A percentile compares a stretch with the other conserved stretches of the same genome.
phyloP scores from a whole-genome alignment of 1,140 invertebrate genomes.

The Drosophila obscura region DNA sequence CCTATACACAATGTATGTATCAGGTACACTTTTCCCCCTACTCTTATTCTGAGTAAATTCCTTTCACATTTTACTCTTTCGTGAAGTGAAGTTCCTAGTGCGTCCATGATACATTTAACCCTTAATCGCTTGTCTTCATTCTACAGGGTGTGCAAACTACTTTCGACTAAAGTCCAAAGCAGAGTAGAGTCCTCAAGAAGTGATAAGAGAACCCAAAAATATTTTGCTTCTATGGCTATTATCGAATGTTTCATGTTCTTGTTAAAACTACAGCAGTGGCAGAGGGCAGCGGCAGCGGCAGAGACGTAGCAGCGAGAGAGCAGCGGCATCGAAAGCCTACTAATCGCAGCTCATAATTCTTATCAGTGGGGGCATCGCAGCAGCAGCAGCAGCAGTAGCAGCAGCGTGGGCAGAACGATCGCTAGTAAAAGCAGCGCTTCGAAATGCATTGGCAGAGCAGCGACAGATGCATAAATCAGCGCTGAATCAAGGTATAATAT shows the following conservation, averaged over 20 bases:
- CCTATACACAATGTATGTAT: too few relatives aligned
- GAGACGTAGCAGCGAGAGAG: neutral
- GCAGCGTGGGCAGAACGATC: neutral
- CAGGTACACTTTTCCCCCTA: too few relatives aligned
- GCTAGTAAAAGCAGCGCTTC: too few relatives aligned
- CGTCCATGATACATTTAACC: neutral
- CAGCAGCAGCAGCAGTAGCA: conserved; percentile 6
- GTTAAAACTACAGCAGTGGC: neutral
- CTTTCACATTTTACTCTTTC: too few relatives aligned
- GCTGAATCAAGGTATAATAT: too few relatives aligned
- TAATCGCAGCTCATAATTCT: conserved; percentile 52
- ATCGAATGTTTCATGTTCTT: conserved; percentile 54
- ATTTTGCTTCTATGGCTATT: conserved; percentile 30
- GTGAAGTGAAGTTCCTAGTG: neutral
- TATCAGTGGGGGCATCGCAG: conserved; percentile 30
- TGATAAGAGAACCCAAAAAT: conserved; percentile 51
- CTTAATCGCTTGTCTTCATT: neutral
- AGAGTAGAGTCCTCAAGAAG: conserved; percentile 3
- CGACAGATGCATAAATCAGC: too few relatives aligned
- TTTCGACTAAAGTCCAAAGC: conserved; percentile 49
- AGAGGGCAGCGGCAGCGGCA: neutral
- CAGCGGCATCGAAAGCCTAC: conserved; percentile 13
- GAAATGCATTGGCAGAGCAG: too few relatives aligned
- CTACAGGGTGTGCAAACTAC: conserved; percentile 36
- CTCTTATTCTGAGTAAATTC: too few relatives aligned